Percentiles rank a stretch among this genome's conserved stretches.
phyloP scores from a whole-genome alignment of 1,140 invertebrate species.

The Acromyrmex charruanus region DNA sequence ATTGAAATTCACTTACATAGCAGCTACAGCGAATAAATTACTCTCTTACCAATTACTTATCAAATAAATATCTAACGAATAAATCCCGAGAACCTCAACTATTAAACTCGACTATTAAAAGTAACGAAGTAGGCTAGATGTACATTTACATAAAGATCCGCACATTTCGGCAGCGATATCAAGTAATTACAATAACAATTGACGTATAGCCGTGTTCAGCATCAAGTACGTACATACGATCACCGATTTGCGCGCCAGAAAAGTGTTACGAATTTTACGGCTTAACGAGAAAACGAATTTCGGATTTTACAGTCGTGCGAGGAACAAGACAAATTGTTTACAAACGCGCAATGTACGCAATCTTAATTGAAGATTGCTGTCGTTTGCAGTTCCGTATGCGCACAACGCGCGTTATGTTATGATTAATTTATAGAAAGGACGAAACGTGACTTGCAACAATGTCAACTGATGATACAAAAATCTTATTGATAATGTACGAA shows the following conservation, averaged over 20 bases:
- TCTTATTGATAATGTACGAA: constrained; percentile 9
- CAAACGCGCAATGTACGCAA: background rate
- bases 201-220: constrained; percentile 14
- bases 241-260: background rate
- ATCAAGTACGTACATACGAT: background rate
- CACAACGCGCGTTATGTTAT: background rate
- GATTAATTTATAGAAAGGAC: background rate
- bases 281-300: background rate
- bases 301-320: background rate
- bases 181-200: constrained; percentile 29
- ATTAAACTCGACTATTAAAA: constrained; percentile 28
- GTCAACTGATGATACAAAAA: constrained; percentile 36
- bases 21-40: constrained; percentile 47
- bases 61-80: constrained; percentile 36
- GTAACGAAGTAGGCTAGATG: constrained; percentile 36
- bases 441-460: constrained; percentile 4
- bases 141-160: constrained; percentile 39
- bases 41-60: constrained; percentile 25
- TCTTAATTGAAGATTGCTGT: too few species aligned
- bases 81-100: constrained; percentile 39
- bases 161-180: constrained; percentile 17
- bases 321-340: background rate
- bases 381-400: too few species aligned
- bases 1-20: constrained; percentile 24
- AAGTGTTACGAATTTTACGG: constrained; percentile 19